Base-by-base conservation (phyloP, 53 echinoderm and acorn worm species). In the Astropecten irregularis region DNA sequence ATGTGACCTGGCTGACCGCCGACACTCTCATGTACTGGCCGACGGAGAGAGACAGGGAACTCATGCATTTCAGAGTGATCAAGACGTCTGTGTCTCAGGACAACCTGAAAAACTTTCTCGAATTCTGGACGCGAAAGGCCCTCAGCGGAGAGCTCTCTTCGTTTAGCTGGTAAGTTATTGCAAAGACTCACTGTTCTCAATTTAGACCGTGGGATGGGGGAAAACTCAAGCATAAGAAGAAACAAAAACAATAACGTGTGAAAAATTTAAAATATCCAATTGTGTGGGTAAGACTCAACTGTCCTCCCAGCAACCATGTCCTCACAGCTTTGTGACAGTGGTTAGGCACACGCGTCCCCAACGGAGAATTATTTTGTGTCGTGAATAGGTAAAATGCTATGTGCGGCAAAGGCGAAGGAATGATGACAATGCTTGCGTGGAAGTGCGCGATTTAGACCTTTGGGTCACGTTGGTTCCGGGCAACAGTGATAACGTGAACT, bases 1-100 rank as follows among this genome's bases (percentile, higher is more conserved):
- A 92, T 34, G 89, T 92, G 14, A 88, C 88, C 14, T 74, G 89
- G 32, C 55, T 92, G 4, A 35, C 89, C n/a, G 54, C 71, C 57
- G 76, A 88, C 21, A 25, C 13, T 2, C 58, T 57, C 1, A 3
- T 76, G 14, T 76, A 76, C 39, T 76, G 76, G 76, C 55, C 56
- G 0, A 76, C 76, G 14, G 29, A 58, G 4, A 33, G 27, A 40
- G 76, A 76, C 58, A 54, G 54, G 14, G 11, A 57, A 14, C 40
- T 56, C 20, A 76, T 76, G 37, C 56, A 40, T 23, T 76, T 76
- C 40, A 22, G 56, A 25, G 11, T 27, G 1, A 25, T 56, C 40
- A 29, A 58, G 6, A 38, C 35, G 9, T 1, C 58, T 1, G 3
- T 39, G 16, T 1, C n/a, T 0, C 18, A 8, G 0, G 76, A 58